phyloP scores from a whole-genome alignment of 2,113 vertebrate species.

The Solea solea region DNA sequence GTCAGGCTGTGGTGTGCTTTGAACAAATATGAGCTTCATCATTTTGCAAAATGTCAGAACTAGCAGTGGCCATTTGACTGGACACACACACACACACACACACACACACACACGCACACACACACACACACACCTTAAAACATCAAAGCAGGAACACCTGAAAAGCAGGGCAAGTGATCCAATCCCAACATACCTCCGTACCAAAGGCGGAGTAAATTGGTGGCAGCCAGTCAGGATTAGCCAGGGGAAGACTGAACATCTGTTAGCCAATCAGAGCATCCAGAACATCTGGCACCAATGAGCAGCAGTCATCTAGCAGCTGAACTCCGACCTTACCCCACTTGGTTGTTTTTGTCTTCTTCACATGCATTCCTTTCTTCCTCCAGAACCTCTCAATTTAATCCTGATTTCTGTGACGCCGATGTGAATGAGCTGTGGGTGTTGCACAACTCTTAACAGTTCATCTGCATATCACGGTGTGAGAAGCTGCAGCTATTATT shows the following conservation, averaged over 20 bases:
- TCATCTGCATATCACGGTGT: slow-evolving; percentile 18
- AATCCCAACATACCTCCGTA: slow-evolving; percentile 35
- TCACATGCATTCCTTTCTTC: background rate
- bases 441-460: background rate
- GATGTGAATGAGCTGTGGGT: slow-evolving; percentile 4
- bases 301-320: slow-evolving; percentile 35
- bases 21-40: slow-evolving; percentile 6
- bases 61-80: slow-evolving; percentile 10
- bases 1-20: background rate
- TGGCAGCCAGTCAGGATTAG: slow-evolving; percentile 26
- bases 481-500: slow-evolving; percentile 5
- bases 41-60: slow-evolving; percentile 13
- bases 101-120: background rate
- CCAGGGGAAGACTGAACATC: slow-evolving; percentile 58
- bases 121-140: background rate
- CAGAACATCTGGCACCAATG: slow-evolving; percentile 67
- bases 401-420: slow-evolving; percentile 1
- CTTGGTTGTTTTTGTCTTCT: slow-evolving; percentile 21
- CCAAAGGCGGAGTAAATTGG: slow-evolving; percentile 32
- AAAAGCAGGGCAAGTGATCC: slow-evolving; percentile 32
- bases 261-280: slow-evolving; percentile 64
- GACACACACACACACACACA: background rate
- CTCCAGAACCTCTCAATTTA: background rate
- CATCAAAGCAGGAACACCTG: slow-evolving; percentile 44
- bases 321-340: slow-evolving; percentile 61